A percentile compares a stretch with the other conserved stretches of the same genome.
Evolutionary conservation across 2,797 vertebrate species (phyloP).

Genomic region (Mormyrops attenuatus): DNA sequence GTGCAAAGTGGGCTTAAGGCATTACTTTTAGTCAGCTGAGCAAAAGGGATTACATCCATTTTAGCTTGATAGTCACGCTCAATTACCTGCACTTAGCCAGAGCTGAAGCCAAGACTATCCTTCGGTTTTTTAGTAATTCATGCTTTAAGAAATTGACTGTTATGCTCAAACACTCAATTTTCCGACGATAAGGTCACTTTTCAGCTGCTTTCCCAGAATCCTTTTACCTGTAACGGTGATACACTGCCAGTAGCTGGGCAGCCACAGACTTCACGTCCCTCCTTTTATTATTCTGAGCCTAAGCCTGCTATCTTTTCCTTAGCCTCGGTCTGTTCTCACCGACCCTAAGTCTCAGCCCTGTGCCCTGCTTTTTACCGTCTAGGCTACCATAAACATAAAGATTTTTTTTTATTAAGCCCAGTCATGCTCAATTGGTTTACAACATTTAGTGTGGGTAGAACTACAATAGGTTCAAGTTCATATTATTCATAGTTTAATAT

Average conservation of each 20-base stretch:
- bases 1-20: neutral
- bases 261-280: neutral
- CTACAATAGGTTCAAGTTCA: neutral
- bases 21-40: neutral
- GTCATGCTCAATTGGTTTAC: neutral
- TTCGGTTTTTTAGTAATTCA: neutral
- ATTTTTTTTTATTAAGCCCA: neutral
- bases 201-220: neutral
- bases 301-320: neutral
- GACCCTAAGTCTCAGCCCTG: neutral
- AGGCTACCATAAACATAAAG: neutral
- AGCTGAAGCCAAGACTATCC: neutral
- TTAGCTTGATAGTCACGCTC: neutral
- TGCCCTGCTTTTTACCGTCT: neutral
- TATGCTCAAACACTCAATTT: neutral
- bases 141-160: neutral
- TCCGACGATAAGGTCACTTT: neutral
- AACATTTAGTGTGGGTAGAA: neutral
- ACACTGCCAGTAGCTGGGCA: neutral
- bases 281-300: neutral
- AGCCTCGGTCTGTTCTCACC: neutral
- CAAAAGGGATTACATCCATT: constrained; percentile 8
- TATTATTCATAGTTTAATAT: neutral
- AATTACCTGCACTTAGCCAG: neutral
- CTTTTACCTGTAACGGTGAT: neutral